phyloP scores from a whole-genome alignment of 2,113 vertebrate genomes.

The Limnothrissa miodon region DNA sequence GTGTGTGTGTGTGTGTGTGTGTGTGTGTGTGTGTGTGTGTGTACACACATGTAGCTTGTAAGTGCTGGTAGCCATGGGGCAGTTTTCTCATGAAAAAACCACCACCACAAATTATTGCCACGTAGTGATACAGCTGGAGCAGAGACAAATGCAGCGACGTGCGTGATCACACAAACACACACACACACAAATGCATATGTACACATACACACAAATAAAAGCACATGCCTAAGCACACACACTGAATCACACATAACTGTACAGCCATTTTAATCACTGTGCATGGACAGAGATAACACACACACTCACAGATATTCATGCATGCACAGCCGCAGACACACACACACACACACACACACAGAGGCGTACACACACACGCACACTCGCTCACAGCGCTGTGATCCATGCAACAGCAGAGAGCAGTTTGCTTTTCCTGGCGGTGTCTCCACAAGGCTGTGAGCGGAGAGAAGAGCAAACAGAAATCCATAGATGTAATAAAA shows the following conservation, averaged over 20 bases:
- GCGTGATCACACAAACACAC: not conserved
- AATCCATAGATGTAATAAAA: conserved; percentile 21
- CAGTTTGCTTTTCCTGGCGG: not conserved
- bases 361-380: not conserved
- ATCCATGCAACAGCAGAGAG: not conserved
- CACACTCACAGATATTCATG: not conserved
- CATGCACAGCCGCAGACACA: not conserved
- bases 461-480: not conserved
- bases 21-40: not conserved
- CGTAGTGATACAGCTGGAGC: not conserved
- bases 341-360: not conserved
- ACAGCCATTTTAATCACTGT: no score
- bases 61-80: not conserved
- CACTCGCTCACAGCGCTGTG: not conserved
- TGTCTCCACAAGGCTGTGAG: not conserved
- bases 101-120: not conserved
- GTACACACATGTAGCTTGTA: not conserved
- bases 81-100: not conserved
- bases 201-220: not conserved
- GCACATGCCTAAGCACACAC: not conserved
- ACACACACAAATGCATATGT: not conserved
- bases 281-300: not conserved
- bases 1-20: not conserved
- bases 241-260: not conserved
- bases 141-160: not conserved